A percentile compares a stretch with the other conserved stretches of the same genome.
Conservation (phyloP, 53 echinoderm and acorn worm species). For the Henricia sp. region DNA sequence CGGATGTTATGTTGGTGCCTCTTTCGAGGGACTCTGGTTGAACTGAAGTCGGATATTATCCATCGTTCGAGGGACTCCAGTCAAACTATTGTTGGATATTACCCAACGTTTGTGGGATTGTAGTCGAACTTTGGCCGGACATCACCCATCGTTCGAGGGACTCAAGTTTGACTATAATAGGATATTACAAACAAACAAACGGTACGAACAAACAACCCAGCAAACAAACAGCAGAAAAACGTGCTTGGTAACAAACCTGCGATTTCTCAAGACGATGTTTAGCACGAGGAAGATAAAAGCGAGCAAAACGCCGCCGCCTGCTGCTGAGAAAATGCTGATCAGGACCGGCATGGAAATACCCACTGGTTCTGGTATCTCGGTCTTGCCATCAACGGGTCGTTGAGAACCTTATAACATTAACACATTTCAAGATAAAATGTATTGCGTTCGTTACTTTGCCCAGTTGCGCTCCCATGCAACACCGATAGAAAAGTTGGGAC, state of each 20-base stretch:
- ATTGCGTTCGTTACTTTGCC: too few relatives aligned
- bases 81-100: too few relatives aligned
- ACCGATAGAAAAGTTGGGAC: too few relatives aligned
- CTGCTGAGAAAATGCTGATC: conserved; percentile 6
- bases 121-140: too few relatives aligned
- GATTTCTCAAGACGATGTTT: conserved; percentile 30
- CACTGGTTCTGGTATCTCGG: neutral
- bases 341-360: neutral
- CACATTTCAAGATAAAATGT: neutral
- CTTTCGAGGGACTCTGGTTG: too few relatives aligned
- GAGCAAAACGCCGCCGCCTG: conserved; percentile 9
- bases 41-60: too few relatives aligned
- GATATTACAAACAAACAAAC: neutral
- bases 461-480: too few relatives aligned
- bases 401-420: conserved; percentile 18
- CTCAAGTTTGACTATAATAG: too few relatives aligned
- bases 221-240: neutral
- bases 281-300: conserved; percentile 27
- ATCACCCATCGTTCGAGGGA: too few relatives aligned
- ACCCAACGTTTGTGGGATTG: too few relatives aligned
- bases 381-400: conserved; percentile 44
- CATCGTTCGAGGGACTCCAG: too few relatives aligned
- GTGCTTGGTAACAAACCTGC: conserved; percentile 6
- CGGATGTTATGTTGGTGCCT: too few relatives aligned
- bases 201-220: neutral